A percentile compares a stretch with the other conserved stretches of the same genome.
Conservation (phyloP, 2,797 vertebrate genomes). For the Chromis chromis region DNA sequence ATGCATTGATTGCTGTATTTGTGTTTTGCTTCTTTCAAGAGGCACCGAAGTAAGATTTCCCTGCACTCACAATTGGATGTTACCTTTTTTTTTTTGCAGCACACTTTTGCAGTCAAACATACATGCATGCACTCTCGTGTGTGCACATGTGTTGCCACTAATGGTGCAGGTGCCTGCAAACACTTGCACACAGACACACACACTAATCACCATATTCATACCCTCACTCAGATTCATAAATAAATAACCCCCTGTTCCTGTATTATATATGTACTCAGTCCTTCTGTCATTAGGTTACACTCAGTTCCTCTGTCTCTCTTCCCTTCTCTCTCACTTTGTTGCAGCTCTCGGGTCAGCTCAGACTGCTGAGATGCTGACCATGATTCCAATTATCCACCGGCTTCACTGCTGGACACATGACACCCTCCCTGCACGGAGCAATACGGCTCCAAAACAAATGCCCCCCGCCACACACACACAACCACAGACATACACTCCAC, state of each 20-base stretch:
- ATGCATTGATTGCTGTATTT: constrained; percentile 6
- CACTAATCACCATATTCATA: constrained; percentile 68
- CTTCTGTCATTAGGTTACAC: constrained; percentile 64
- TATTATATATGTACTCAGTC: constrained; percentile 68
- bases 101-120: constrained; percentile 21
- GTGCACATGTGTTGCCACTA: constrained; percentile 30
- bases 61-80: constrained; percentile 2
- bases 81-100: constrained; percentile 2
- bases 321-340: constrained; percentile 59
- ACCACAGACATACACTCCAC: constrained; percentile 29
- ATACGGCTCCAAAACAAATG: constrained; percentile 34
- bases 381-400: constrained; percentile 79
- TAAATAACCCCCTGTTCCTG: constrained; percentile 59
- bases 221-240: constrained; percentile 54
- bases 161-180: constrained; percentile 38
- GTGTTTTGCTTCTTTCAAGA: not conserved
- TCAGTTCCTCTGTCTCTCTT: constrained; percentile 49
- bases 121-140: constrained; percentile 9
- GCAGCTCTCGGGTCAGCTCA: constrained; percentile 70
- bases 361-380: constrained; percentile 71
- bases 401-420: constrained; percentile 71
- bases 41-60: not conserved
- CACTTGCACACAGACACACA: constrained; percentile 24
- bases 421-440: constrained; percentile 55
- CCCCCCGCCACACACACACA: constrained; percentile 9